Percentiles rank a stretch among this genome's conserved stretches.
Conservation (phyloP, 2,888 invertebrate genomes). For the Prostheceraeus crozeri region DNA sequence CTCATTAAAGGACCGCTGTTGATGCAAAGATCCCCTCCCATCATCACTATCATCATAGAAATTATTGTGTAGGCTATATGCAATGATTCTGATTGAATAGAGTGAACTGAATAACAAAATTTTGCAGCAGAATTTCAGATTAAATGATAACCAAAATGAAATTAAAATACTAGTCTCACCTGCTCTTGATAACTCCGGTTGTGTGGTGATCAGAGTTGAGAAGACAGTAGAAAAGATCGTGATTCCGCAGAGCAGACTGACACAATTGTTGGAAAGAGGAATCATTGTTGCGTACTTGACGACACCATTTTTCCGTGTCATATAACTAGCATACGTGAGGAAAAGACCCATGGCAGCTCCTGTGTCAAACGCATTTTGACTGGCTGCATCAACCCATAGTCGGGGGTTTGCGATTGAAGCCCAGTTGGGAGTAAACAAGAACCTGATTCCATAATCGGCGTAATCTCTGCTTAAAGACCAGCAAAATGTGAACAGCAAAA, state of each 20-base stretch:
- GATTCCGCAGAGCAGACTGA: conserved; percentile 50
- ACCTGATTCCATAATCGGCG: conserved; percentile 46
- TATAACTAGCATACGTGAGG: conserved; percentile 48
- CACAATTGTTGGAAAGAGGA: conserved; percentile 47
- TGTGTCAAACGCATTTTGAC: conserved; percentile 52
- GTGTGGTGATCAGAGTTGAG: conserved; percentile 43
- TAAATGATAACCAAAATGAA: no score
- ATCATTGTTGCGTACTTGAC: conserved; percentile 48
- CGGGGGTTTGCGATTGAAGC: conserved; percentile 43
- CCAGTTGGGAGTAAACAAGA: conserved; percentile 50
- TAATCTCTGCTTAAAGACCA: conserved; percentile 47
- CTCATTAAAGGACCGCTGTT: no score
- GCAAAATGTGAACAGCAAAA: conserved; percentile 47
- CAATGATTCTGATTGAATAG: no score
- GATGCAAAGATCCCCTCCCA: no score
- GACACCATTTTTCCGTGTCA: conserved; percentile 46
- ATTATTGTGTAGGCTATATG: no score
- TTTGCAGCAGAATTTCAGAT: no score
- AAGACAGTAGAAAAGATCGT: conserved; percentile 49
- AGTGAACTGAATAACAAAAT: no score
- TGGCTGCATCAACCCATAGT: conserved; percentile 49
- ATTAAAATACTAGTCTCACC: no score
- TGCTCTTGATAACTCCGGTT: background rate
- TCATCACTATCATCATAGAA: no score
- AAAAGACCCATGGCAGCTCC: conserved; percentile 50